Evolutionary conservation across 2,888 invertebrate species (phyloP).

Genomic region (Tipula lateralis): DNA sequence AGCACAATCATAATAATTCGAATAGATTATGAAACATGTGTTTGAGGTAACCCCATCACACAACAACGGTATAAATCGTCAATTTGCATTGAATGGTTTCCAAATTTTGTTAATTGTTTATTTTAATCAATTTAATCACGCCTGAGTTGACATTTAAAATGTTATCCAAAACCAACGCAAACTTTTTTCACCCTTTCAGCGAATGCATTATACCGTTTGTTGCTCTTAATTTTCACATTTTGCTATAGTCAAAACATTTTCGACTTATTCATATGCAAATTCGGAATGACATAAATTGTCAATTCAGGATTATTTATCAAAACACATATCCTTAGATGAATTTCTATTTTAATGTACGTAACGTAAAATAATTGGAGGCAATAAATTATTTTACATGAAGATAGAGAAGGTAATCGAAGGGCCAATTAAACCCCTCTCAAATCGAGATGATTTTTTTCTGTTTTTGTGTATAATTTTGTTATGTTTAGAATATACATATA

Average conservation of each 20-base stretch:
- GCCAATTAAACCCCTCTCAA: conserved; percentile 13
- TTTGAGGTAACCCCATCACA: background rate
- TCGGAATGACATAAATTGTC: conserved; percentile 26
- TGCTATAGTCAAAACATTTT: background rate
- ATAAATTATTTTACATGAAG: conserved; percentile 28
- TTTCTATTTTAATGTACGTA: background rate
- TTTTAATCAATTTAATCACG: conserved; percentile 7
- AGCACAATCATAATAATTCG: no score
- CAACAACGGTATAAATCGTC: background rate
- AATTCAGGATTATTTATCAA: background rate
- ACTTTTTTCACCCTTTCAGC: background rate
- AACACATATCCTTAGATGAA: background rate
- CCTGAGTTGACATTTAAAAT: conserved; percentile 11
- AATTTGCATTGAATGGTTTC: background rate
- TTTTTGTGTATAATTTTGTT: background rate
- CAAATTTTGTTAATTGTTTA: background rate
- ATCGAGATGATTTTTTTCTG: background rate
- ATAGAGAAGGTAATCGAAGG: background rate
- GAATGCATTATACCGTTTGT: background rate
- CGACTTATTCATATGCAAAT: conserved; percentile 26
- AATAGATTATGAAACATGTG: no score
- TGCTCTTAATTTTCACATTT: background rate
- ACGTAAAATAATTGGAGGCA: conserved; percentile 13
- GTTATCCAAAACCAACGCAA: background rate
- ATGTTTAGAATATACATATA: no score